A percentile compares a stretch with the other conserved stretches of the same genome.
Conservation (phyloP, 2,113 vertebrate species). For the Lepus timidus region DNA sequence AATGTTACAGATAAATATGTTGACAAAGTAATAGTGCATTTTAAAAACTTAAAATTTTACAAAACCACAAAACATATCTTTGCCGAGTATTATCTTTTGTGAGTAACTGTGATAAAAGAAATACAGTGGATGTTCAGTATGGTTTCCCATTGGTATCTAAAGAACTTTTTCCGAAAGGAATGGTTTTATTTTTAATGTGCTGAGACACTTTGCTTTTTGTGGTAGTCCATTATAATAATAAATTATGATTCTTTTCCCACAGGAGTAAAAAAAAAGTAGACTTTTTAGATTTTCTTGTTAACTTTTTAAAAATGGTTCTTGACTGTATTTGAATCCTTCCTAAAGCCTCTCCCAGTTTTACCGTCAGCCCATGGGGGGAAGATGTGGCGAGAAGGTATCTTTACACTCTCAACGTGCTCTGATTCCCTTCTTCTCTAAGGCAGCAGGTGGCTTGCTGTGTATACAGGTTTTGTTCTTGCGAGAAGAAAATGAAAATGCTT, state of each 20-base stretch:
- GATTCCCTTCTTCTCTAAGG: neutral
- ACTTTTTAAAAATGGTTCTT: conserved; percentile 43
- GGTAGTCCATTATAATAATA: neutral
- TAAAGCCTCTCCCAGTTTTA: neutral
- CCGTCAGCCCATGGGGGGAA: neutral
- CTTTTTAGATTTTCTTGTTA: neutral
- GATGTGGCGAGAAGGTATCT: neutral
- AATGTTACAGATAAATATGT: neutral
- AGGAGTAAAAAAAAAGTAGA: neutral
- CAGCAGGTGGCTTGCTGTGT: neutral
- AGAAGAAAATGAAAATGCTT: neutral
- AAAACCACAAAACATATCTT: neutral
- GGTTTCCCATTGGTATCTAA: neutral
- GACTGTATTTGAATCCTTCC: conserved; percentile 16
- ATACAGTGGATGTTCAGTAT: neutral
- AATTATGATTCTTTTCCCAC: neutral
- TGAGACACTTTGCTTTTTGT: neutral
- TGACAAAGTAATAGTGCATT: neutral
- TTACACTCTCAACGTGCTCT: neutral
- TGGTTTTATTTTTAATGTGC: neutral
- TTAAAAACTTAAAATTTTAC: neutral
- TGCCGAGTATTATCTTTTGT: neutral
- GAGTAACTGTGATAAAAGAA: neutral
- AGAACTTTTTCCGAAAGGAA: conserved; percentile 1
- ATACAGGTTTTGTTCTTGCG: conserved; percentile 16